phyloP scores from a whole-genome alignment of 2,888 invertebrate species.

The Watsonalla cultraria region DNA sequence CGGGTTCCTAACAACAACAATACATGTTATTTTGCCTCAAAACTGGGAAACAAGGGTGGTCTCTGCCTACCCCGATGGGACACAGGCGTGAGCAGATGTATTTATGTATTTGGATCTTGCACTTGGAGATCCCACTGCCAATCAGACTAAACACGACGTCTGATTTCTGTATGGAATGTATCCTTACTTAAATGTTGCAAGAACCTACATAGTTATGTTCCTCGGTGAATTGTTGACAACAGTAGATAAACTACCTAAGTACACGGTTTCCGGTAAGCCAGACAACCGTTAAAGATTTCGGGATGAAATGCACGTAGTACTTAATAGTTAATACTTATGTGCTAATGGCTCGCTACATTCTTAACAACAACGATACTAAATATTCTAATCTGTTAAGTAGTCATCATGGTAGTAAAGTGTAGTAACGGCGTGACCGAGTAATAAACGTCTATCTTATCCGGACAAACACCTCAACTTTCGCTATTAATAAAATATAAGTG shows the following conservation, averaged over 20 bases:
- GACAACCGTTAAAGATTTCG: not conserved
- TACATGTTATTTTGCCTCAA: not conserved
- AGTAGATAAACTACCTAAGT: too few relatives aligned
- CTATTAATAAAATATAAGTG: not conserved
- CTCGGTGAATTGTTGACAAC: too few relatives aligned
- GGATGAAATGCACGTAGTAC: not conserved
- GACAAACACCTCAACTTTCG: not conserved
- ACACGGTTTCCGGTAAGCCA: not conserved
- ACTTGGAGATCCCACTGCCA: too few relatives aligned
- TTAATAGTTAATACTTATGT: not conserved
- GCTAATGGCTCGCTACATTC: not conserved
- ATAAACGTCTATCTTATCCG: not conserved
- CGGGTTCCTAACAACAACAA: conserved; percentile 81
- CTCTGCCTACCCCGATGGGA: too few relatives aligned
- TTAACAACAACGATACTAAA: not conserved
- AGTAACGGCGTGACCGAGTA: not conserved
- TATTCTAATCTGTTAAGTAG: not conserved
- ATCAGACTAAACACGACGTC: not conserved
- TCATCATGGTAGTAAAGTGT: not conserved
- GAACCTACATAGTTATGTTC: too few relatives aligned
- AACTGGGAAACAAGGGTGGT: too few relatives aligned
- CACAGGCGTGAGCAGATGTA: too few relatives aligned
- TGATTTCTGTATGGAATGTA: not conserved
- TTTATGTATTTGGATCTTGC: too few relatives aligned
- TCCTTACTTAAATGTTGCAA: not conserved